Conservation (phyloP, 2,888 invertebrate genomes). For the Agrochola litura region DNA sequence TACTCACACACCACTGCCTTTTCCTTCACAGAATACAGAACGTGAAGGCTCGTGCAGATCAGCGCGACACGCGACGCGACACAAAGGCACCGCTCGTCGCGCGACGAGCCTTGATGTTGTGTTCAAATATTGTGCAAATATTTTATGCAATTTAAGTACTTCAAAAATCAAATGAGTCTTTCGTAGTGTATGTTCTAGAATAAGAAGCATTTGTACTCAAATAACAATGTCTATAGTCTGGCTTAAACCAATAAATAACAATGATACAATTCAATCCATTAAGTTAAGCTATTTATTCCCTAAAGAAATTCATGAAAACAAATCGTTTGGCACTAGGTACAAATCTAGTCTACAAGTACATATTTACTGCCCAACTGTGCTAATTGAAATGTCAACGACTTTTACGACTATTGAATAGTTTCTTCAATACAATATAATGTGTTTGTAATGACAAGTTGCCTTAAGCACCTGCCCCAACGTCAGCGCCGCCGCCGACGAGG, state of each 20-base stretch:
- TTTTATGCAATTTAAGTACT: background rate
- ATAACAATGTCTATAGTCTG: background rate
- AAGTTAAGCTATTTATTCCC: background rate
- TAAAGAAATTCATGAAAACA: conserved; percentile 13
- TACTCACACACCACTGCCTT: background rate
- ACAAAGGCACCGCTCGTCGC: too few species aligned
- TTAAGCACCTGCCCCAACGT: background rate
- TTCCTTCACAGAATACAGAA: background rate
- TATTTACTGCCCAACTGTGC: background rate
- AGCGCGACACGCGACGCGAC: too few species aligned
- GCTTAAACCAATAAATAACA: background rate
- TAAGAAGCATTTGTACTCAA: background rate
- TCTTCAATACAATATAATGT: background rate
- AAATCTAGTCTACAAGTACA: background rate
- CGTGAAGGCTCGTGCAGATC: too few species aligned
- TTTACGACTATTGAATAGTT: background rate
- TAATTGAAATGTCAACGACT: conserved; percentile 8
- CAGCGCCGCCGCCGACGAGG: background rate
- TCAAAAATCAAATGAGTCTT: background rate
- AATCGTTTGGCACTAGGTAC: conserved; percentile 1
- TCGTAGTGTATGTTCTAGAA: background rate
- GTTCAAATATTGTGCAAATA: background rate
- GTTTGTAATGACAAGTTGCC: background rate
- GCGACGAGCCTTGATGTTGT: background rate
- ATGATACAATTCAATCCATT: conserved; percentile 7